Conservation (phyloP, 2,797 vertebrate species). For the Sebastes baramenuke region DNA sequence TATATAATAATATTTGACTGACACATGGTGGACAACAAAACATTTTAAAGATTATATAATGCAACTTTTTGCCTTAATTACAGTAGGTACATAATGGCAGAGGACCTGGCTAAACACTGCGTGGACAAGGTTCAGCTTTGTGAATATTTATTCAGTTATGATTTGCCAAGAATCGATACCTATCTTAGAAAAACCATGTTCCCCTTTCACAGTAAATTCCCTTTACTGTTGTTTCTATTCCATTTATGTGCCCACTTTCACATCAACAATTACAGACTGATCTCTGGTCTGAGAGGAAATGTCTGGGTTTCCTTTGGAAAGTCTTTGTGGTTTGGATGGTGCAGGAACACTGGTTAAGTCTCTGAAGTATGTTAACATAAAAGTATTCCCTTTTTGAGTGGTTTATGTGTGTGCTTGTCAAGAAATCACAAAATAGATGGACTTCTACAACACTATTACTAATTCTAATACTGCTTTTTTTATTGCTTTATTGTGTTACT, state of each 20-base stretch:
- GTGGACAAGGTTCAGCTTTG: neutral
- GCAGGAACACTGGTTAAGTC: neutral
- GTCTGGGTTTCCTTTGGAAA: slow-evolving; percentile 24
- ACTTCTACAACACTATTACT: neutral
- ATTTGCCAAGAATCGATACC: neutral
- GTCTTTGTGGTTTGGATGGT: slow-evolving; percentile 30
- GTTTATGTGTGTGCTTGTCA: neutral
- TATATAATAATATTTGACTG: neutral
- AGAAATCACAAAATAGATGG: neutral
- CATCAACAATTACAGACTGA: slow-evolving; percentile 29
- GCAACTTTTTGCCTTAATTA: neutral
- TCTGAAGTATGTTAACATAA: neutral
- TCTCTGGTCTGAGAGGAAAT: neutral
- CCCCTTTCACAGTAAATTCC: neutral
- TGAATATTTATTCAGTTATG: neutral
- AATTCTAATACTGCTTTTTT: too few relatives aligned
- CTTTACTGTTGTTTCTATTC: neutral
- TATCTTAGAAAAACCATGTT: slow-evolving; percentile 1
- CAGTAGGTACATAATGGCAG: neutral
- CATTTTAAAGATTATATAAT: neutral
- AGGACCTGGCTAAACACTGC: neutral
- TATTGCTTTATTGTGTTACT: neutral
- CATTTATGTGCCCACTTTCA: slow-evolving; percentile 10
- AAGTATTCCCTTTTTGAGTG: neutral
- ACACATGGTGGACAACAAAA: neutral